Conservation (phyloP, 2,113 vertebrate genomes). For the Odobenus rosmarus region DNA sequence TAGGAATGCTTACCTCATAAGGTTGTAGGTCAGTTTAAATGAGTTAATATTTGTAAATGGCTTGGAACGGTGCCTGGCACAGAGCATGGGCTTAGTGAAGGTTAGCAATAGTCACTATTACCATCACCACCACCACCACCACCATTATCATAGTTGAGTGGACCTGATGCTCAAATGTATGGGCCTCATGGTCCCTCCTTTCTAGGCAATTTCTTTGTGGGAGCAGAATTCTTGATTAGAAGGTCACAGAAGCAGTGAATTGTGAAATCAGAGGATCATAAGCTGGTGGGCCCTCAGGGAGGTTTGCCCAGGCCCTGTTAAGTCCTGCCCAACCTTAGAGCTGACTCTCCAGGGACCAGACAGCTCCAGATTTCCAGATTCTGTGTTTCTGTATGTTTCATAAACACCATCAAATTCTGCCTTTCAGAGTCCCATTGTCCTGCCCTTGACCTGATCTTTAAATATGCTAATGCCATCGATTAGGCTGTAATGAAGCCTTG, state of each 20-base stretch:
- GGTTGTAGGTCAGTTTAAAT: not conserved
- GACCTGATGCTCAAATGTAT: not conserved
- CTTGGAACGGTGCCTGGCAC: not conserved
- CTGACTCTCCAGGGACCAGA: not conserved
- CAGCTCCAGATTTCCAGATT: not conserved
- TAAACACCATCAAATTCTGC: slow-evolving; percentile 44
- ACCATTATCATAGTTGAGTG: not conserved
- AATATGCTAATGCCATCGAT: slow-evolving; percentile 73
- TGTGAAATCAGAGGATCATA: not conserved
- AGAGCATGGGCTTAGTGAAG: not conserved
- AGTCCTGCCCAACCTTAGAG: not conserved
- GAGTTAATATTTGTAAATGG: not conserved
- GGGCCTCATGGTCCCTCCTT: not conserved
- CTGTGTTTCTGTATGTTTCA: slow-evolving; percentile 14
- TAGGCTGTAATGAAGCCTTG: slow-evolving; percentile 61
- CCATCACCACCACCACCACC: not conserved
- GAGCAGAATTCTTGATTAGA: slow-evolving; percentile 12
- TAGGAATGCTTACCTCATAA: not conserved
- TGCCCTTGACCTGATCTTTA: slow-evolving; percentile 70
- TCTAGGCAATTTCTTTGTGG: slow-evolving; percentile 16
- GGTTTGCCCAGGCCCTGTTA: not conserved
- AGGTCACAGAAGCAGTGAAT: not conserved
- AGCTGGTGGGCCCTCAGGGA: not conserved
- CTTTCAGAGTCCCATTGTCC: not conserved
- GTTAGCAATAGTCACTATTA: not conserved